Base-by-base conservation (phyloP, 1,140 invertebrate species). In the Pachypeltis micranthus region DNA sequence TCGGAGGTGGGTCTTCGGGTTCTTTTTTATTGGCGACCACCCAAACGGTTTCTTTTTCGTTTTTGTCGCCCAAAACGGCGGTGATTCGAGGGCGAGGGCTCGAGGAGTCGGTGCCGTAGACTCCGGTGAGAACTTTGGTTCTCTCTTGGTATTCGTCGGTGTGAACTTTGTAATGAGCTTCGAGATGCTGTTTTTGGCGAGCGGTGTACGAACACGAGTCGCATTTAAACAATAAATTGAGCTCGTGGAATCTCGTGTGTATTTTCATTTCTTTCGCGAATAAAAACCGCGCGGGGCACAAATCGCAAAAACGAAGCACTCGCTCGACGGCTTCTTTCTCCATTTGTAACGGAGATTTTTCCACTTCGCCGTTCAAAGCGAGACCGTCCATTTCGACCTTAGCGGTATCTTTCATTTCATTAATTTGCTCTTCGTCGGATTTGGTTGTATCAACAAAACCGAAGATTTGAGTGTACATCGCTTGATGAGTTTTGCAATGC, bases 71-170 rank as follows among this genome's bases (percentile, higher is more conserved):
- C 10, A 66, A 62, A 0, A 76, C 74, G 12, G 81, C 71, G 29
- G 82, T 79, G 16, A 85, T 73, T 62, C 79, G 75, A 2, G 86
- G 86, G 44, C 81, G 80, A 34, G 80, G 80, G 70, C 85, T 79
- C 29, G 80, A 74, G 1, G 79, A 71, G 64, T 85, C 83, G 44
- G 79, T 78, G 16, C 77, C 77, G 65, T 88, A 84, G 25, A 83
- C 75, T n/a, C 80, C 78, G 60, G 86, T 78, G 26, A 92, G 73
- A 65, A 82, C 79, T 70, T 83, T 83, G 1, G 87, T 90, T 69
- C 86, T 82, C 47, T 87, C 82, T 73, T 91, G 83, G 73, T 93
- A 93, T 67, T 91, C 87, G 3, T 82, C 78, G 2, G 85, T 83
- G 72, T 94, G 91, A 0, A 92, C 88, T 67, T 83, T 82, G 1